Base-by-base conservation (phyloP, 2,888 invertebrate species). In the Drosophila hamatofila region DNA sequence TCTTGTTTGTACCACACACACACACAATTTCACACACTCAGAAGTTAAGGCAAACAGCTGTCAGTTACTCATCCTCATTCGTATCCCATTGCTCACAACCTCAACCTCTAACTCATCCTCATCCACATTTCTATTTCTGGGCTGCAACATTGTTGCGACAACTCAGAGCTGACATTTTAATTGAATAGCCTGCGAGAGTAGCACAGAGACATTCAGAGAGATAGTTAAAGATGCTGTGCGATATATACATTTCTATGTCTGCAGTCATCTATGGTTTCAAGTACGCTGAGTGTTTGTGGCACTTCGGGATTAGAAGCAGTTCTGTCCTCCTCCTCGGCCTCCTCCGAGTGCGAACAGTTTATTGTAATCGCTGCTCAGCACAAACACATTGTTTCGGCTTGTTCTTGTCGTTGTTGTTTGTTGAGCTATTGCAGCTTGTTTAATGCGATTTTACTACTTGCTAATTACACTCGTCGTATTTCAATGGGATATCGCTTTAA, bases 101-200 rank as follows among this genome's bases (percentile, higher is more conserved):
- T 42, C 16, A 25, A 42, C 23, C 58, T 42, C 18, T n/a, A 16
- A 27, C 49, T 42, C 16, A n/a, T 37, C 35, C 30, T 9, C 58
- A 23, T 14, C 37, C 27, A 27, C 39, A 25, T 54, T 61, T 51
- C 52, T 60, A 27, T 41, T 41, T 52, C 33, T 30, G 52, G 35
- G 35, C 51, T 55, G 51, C 59, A 56, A 72, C 60, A 66, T 60
- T 72, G 72, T 56, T 65, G 65, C 72, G 51, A 65, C 67, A 63
- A 48, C 51, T 74, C 42, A 27, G 35, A 83, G 61, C 83, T 83
- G 83, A 87, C 83, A 77, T 84, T 83, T 86, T 86, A 83, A 83
- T 83, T 83, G 83, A 86, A 86, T 80, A 51, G 66, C 52, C 52
- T 70, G 23, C 25, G 39, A 67, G 76, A 37, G 55, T 27, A 5